These are phyloP conservation scores for Gorsachius magnificus DNA, from an alignment of 2,797 vertebrate species.

Conservation along the genomic window DNA sequence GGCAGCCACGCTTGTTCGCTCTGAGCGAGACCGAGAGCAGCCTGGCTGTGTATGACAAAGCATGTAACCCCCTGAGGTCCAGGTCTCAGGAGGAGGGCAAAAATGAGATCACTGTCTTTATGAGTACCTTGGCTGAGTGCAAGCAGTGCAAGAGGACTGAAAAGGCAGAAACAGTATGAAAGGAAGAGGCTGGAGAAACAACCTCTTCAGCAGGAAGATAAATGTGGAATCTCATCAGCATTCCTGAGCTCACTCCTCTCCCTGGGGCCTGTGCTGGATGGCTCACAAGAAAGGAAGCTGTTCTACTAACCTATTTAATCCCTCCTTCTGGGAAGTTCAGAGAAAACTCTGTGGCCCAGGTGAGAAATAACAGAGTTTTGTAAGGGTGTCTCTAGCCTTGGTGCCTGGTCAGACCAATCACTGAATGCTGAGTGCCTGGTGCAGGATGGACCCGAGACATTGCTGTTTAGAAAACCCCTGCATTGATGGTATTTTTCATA, in stretches of 20 bases:
- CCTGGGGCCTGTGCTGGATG: neutral
- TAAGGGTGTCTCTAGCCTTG: neutral
- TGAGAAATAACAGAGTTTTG: neutral
- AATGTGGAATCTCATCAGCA: neutral
- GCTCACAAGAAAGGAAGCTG: neutral
- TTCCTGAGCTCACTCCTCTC: neutral
- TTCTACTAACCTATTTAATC: neutral
- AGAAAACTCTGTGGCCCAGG: neutral
- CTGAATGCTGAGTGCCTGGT: neutral
- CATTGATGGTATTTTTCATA: neutral
- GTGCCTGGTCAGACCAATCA: neutral
- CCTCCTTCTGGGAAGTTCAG: neutral
- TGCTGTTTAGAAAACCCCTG: neutral
- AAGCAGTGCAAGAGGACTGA: neutral
- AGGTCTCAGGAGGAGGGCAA: neutral
- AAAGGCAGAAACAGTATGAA: neutral
- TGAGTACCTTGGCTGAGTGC: neutral
- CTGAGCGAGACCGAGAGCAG: neutral
- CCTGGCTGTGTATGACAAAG: neutral
- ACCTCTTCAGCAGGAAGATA: neutral
- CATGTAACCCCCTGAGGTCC: neutral
- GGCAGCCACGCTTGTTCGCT: accelerated
- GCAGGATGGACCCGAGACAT: neutral
- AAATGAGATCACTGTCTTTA: neutral
- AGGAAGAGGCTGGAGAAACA: neutral